A percentile compares a stretch with the other conserved stretches of the same genome.
These are phyloP conservation scores for Ophioninae sp. DNA, from an alignment of 2,888 invertebrate genomes.

Conservation along the genomic window DNA sequence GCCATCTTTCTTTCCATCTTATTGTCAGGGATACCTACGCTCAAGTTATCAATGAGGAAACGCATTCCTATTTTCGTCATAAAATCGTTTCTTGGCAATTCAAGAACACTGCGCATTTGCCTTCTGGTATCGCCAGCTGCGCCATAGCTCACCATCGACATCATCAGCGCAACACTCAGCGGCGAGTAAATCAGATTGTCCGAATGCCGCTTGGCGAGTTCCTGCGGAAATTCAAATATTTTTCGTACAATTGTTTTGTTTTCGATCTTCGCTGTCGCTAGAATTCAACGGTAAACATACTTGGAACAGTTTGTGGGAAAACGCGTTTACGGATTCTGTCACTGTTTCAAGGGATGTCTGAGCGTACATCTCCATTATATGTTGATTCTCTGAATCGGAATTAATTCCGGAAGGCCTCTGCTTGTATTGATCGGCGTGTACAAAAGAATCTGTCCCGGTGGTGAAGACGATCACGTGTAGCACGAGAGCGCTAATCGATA, in stretches of 20 bases:
- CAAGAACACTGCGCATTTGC: constrained; percentile 67
- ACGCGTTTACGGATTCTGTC: not conserved
- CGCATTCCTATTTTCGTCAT: constrained; percentile 65
- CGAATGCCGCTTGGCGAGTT: constrained; percentile 48
- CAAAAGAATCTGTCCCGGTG: no score
- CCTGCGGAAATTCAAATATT: constrained; percentile 53
- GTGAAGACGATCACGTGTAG: no score
- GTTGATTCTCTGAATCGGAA: no score
- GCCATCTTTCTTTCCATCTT: not conserved
- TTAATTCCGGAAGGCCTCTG: no score
- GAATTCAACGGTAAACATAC: not conserved
- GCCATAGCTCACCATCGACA: constrained; percentile 74
- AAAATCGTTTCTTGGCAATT: constrained; percentile 65
- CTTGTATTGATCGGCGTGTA: no score
- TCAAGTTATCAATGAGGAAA: constrained; percentile 68
- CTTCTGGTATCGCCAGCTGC: constrained; percentile 69
- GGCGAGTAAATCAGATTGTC: constrained; percentile 75
- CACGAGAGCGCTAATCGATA: no score
- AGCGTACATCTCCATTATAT: no score
- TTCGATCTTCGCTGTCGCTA: not conserved
- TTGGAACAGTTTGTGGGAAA: not conserved
- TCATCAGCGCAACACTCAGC: constrained; percentile 73
- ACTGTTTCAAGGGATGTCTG: no score
- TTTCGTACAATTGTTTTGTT: not conserved
- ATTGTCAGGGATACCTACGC: constrained; percentile 64